Evolutionary conservation across 2,113 vertebrate species (phyloP).

Genomic region (Nymphicus hollandicus): DNA sequence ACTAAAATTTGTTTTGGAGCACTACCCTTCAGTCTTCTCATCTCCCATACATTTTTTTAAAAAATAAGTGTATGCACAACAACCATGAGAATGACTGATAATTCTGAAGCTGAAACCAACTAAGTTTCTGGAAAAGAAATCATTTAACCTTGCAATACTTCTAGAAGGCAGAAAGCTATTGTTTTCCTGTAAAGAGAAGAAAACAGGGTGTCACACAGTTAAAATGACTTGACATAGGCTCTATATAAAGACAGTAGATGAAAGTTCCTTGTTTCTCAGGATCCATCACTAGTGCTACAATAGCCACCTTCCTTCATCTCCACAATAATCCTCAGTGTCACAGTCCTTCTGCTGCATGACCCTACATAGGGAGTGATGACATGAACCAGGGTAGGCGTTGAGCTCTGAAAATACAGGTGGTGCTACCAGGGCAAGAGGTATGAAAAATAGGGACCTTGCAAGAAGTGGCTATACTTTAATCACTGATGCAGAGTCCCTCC

Average conservation of each 20-base stretch:
- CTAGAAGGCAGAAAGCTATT: neutral
- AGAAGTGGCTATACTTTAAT: neutral
- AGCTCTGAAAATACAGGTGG: neutral
- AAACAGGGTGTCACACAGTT: neutral
- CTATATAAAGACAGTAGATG: neutral
- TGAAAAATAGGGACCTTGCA: neutral
- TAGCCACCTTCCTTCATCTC: neutral
- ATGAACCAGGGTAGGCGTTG: neutral
- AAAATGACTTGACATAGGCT: neutral
- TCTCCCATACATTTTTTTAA: neutral
- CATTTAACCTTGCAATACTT: neutral
- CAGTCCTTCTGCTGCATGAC: neutral
- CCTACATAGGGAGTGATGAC: neutral
- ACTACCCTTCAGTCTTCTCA: neutral
- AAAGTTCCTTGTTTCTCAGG: neutral
- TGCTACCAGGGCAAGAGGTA: neutral
- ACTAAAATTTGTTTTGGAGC: constrained; percentile 53
- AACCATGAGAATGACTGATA: neutral
- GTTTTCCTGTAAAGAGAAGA: neutral
- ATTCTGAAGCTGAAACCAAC: neutral
- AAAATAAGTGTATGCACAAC: neutral
- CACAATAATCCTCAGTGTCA: neutral
- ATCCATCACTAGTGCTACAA: neutral
- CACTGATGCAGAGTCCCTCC: neutral
- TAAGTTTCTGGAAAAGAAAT: neutral